Conservation (phyloP, 2,888 invertebrate species). For the Habroteleia sp. region DNA sequence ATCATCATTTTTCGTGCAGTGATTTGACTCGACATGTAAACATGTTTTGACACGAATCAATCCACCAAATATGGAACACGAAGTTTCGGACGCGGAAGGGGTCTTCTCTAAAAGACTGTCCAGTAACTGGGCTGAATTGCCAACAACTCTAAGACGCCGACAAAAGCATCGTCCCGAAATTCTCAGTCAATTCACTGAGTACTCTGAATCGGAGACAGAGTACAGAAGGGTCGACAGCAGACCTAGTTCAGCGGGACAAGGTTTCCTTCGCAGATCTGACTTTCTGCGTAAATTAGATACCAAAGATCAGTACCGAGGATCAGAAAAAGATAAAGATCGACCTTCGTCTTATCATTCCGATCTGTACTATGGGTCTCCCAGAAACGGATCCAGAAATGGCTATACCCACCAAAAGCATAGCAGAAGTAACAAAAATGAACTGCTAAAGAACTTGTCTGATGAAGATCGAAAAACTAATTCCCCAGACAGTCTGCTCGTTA, state of each 20-base stretch:
- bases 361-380: conserved; percentile 35
- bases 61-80: conserved; percentile 73
- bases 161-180: conserved; percentile 79
- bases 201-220: conserved; percentile 77
- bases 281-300: conserved; percentile 74
- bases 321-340: conserved; percentile 49
- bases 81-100: conserved; percentile 77
- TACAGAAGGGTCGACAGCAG: conserved; percentile 66
- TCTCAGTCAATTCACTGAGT: conserved; percentile 78
- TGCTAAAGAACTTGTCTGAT: conserved; percentile 73
- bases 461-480: conserved; percentile 80
- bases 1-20: conserved; percentile 9
- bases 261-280: conserved; percentile 75
- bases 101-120: conserved; percentile 75
- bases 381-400: conserved; percentile 31
- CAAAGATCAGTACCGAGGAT: conserved; percentile 62
- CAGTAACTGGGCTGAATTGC: conserved; percentile 80
- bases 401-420: conserved; percentile 73
- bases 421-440: conserved; percentile 60
- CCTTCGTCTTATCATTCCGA: conserved; percentile 38
- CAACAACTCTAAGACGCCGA: conserved; percentile 78
- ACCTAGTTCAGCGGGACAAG: conserved; percentile 67
- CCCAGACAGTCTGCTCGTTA: conserved; percentile 79
- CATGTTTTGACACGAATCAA: conserved; percentile 28
- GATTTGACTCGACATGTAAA: conserved; percentile 25